These are phyloP conservation scores for Tapirus terrestris DNA, from an alignment of 2,113 vertebrate genomes.

Conservation along the genomic window DNA sequence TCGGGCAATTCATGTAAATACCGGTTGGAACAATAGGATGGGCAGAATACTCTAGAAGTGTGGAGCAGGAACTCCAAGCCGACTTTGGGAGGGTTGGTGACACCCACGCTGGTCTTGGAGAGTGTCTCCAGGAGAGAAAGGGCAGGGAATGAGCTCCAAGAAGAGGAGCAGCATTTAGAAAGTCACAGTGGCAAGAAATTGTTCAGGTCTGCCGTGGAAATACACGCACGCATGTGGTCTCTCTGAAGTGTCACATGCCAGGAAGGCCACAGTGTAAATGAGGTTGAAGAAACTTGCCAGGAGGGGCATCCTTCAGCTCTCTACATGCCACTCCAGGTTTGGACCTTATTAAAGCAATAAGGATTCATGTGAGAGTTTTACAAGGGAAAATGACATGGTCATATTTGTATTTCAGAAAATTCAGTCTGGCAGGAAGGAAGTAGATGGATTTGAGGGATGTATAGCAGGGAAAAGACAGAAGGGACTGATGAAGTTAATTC, in stretches of 20 bases:
- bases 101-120: neutral
- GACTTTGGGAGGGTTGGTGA: neutral
- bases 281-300: neutral
- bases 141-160: neutral
- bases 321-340: neutral
- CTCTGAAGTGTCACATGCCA: neutral
- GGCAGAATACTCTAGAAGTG: neutral
- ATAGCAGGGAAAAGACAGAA: neutral
- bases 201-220: neutral
- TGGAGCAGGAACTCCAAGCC: neutral
- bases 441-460: neutral
- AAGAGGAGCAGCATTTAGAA: neutral
- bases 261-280: neutral
- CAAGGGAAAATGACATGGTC: neutral
- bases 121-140: neutral
- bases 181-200: neutral
- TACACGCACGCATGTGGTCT: rapidly evolving
- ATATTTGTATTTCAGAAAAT: slow-evolving; percentile 7
- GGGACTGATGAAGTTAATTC: neutral
- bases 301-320: neutral
- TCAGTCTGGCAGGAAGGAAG: neutral
- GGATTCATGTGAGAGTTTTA: neutral
- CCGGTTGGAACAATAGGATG: neutral
- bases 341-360: neutral
- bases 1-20: rapidly evolving